phyloP scores from a whole-genome alignment of 2,113 vertebrate species.

The Notiomystis cincta region DNA sequence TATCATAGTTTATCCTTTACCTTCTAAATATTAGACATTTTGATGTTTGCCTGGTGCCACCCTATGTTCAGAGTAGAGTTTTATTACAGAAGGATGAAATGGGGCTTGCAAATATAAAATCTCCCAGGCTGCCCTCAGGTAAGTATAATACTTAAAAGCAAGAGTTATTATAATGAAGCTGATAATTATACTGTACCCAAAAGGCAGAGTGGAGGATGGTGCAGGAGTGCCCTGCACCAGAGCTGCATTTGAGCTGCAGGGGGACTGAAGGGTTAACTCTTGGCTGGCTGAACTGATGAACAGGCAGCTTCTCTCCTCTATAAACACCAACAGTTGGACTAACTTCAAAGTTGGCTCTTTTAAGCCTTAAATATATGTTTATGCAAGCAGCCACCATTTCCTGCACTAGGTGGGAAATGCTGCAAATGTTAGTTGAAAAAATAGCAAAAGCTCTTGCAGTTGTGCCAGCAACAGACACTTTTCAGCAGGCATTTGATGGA shows the following conservation, averaged over 20 bases:
- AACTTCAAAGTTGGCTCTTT: background rate
- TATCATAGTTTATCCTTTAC: background rate
- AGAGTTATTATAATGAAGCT: background rate
- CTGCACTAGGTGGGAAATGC: background rate
- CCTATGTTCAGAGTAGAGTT: background rate
- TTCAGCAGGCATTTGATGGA: background rate
- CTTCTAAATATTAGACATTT: background rate
- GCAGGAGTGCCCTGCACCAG: background rate
- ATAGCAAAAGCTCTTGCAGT: slow-evolving; percentile 10
- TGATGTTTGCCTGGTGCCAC: background rate
- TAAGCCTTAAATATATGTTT: slow-evolving; percentile 14
- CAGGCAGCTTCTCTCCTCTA: background rate
- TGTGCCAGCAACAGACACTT: background rate
- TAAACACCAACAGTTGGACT: background rate
- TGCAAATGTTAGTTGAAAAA: background rate
- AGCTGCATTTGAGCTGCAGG: background rate
- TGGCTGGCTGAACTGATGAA: background rate
- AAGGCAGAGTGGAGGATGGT: background rate
- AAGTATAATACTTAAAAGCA: background rate
- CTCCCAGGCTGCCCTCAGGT: background rate
- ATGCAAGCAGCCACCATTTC: background rate
- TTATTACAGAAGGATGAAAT: background rate
- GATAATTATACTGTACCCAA: background rate
- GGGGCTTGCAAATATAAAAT: background rate
- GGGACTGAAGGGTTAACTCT: background rate